Base-by-base conservation (phyloP, 1,140 invertebrate species). In the Babylonia areolata region DNA sequence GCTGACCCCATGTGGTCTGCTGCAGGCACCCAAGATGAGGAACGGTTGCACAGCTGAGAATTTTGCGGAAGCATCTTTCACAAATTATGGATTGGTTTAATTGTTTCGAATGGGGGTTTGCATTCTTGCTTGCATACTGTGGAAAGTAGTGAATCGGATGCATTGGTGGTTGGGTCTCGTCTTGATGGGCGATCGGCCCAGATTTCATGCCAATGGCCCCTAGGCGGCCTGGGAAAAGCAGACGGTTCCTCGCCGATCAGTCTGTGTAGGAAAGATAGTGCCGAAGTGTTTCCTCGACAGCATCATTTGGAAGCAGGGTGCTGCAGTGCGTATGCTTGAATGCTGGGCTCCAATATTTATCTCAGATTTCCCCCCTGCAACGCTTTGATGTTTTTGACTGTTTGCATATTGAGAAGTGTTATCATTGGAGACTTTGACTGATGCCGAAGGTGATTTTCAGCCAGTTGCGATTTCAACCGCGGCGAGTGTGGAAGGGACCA, bases 21-120 rank as follows among this genome's bases (percentile, higher is more conserved):
- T 80, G 78, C 40, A 80, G 78, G 78, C 78, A 80, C 78, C 46
- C 42, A 54, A 80, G 78, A 80, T 80, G 78, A 80, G 78, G 54
- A 80, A 80, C 78, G 78, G 78, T 80, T 80, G 78, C 78, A 46
- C 78, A 80, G 12, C 78, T 80, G 78, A 80, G 78, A 80, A 80
- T 31, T 35, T 31, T 80, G 40, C 46, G 78, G 42, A 54, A 31
- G 42, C 78, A 80, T 40, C 78, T 2, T 35, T 80, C 78, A 54
- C 78, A n/a, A 54, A 51, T 80, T 80, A 80, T 58, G 46, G 40
- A 80, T 40, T 80, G 39, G 46, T 42, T 6, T 54, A 37, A 80
- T 31, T 12, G 28, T 51, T 51, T 54, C 42, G 78, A 58, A 80
- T 80, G 78, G 78, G 39, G 46, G 42, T n/a, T 28, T 33, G 78